Base-by-base conservation (phyloP, 37 sponge, comb jelly and placozoan species). In the Aphrocallistes beatrix region DNA sequence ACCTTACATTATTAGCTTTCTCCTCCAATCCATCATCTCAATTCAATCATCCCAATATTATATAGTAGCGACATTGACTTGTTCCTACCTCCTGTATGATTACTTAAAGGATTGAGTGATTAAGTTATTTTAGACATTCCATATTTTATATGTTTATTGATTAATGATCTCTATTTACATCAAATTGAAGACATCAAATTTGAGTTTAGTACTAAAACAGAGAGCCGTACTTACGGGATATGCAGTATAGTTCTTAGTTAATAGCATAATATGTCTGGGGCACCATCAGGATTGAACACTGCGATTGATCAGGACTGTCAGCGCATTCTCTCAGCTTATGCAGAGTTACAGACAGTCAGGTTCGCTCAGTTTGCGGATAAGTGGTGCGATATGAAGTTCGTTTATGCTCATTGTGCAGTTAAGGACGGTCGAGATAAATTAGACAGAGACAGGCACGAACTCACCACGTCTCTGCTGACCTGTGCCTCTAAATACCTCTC, bases 261-360 rank as follows among this genome's bases (percentile, higher is more conserved):
- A 60, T 13, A 13, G 21, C 8, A 42, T 13, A 42, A 42, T 13
- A 60, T 60, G 75, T 60, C 75, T 60, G 75, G 8, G 8, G 10
- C 75, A 13, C 75, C 75, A 19, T 19, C 75, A 25, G 75, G 75
- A 8, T 30, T 60, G 75, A 60, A 60, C n/a, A 60, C 10, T 13
- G 75, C 75, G 25, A 60, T 60, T 25, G 75, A 60, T 13, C 75
- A 60, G 34, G 75, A 60, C 75, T 60, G 75, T 60, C 75, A 60
- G 34, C 75, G 75, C 10, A 60, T 60, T 28, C 75, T 60, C 17
- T 60, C 75, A 3, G 75, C 75, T 60, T 60, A 60, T 13, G 75
- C 75, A 3, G 75, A 60, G 75, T 30, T 60, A 13, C 75, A 60
- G 34, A 60, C 75, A 19, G 75, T 60, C 10, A 3, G 75, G 75